Percentiles rank a stretch among this genome's conserved stretches.
These are phyloP conservation scores for Papilio gigon DNA, from an alignment of 2,888 invertebrate genomes.

Conservation along the genomic window DNA sequence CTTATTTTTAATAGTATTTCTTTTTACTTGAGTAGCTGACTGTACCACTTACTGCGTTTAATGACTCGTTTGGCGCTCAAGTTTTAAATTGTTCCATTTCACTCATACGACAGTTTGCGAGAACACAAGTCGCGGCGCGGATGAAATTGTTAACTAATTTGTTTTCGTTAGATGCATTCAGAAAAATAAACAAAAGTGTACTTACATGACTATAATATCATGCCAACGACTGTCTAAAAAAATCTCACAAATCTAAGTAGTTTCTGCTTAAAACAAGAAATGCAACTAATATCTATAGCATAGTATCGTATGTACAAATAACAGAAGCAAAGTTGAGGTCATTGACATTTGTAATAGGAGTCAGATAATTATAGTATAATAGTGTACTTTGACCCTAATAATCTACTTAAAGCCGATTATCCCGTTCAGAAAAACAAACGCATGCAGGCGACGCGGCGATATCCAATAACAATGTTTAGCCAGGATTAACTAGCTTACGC, in stretches of 20 bases:
- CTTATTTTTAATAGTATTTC: background rate
- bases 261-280: background rate
- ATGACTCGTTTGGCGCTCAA: slow-evolving; percentile 39
- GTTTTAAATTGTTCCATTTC: slow-evolving; percentile 41
- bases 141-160: slow-evolving; percentile 30
- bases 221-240: too few relatives aligned
- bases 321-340: background rate
- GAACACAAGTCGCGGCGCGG: slow-evolving; percentile 1
- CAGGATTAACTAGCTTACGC: slow-evolving; percentile 11
- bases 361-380: slow-evolving; percentile 5
- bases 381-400: slow-evolving; percentile 14
- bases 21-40: slow-evolving; percentile 8
- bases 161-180: slow-evolving; percentile 22
- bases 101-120: slow-evolving; percentile 32
- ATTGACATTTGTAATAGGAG: slow-evolving; percentile 5
- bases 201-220: too few relatives aligned
- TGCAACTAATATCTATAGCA: background rate
- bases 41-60: slow-evolving; percentile 36
- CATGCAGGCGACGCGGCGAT: slow-evolving; percentile 1
- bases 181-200: background rate
- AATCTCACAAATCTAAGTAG: background rate
- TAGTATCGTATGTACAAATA: background rate
- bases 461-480: slow-evolving; percentile 26
- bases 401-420: slow-evolving; percentile 23
- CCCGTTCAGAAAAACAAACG: slow-evolving; percentile 10